phyloP scores from a whole-genome alignment of 2,888 invertebrate genomes.

The Agrotis segetum region DNA sequence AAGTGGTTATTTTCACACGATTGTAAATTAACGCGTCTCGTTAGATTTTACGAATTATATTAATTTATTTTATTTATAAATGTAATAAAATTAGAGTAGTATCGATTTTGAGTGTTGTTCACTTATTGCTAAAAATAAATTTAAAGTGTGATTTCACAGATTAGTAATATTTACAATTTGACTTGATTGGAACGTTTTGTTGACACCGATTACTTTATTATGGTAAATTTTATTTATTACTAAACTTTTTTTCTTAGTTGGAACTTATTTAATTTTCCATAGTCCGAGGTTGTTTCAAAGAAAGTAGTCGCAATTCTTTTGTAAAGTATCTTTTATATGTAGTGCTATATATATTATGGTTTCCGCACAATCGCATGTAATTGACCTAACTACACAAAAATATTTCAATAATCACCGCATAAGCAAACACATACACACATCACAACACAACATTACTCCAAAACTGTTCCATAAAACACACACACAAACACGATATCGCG shows the following conservation, averaged over 20 bases:
- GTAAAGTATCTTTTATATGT: no score
- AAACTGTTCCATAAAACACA: constrained; percentile 52
- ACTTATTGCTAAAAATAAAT: constrained; percentile 31
- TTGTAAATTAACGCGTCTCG: constrained; percentile 53
- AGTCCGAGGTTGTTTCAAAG: no score
- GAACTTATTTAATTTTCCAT: no score
- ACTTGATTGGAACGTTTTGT: background rate
- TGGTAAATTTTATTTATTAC: background rate
- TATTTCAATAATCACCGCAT: constrained; percentile 4
- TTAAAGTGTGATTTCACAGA: constrained; percentile 9
- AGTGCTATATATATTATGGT: no score
- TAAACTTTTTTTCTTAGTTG: background rate
- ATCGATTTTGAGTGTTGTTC: background rate
- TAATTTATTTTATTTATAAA: constrained; percentile 25
- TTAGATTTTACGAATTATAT: constrained; percentile 24
- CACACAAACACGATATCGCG: constrained; percentile 45
- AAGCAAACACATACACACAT: constrained; percentile 12
- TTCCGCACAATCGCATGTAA: background rate
- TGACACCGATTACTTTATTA: constrained; percentile 1
- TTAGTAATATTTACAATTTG: constrained; percentile 4
- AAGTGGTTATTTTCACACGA: constrained; percentile 70
- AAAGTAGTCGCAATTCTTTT: no score
- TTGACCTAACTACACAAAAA: background rate
- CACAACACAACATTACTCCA: constrained; percentile 26
- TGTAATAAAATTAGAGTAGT: constrained; percentile 43